Conservation (phyloP, 2,797 vertebrate species). For the Phrynocephalus forsythii region DNA sequence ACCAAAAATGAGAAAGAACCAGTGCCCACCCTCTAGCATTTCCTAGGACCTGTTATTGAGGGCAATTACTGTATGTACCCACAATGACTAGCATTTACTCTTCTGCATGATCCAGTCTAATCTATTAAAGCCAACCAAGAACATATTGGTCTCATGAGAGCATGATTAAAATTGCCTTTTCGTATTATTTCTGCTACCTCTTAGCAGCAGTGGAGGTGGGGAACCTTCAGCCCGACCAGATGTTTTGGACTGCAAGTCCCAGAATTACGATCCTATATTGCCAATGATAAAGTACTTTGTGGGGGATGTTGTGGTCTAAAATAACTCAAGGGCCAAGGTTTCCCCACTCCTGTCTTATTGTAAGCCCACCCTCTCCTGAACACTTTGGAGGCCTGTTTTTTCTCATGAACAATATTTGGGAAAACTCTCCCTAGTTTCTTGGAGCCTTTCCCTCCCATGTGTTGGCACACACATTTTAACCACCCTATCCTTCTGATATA, state of each 20-base stretch:
- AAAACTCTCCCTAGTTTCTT: not conserved
- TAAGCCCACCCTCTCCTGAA: not conserved
- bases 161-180: not conserved
- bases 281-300: too few relatives aligned
- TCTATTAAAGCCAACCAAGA: not conserved
- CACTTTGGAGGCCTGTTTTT: not conserved
- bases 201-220: too few relatives aligned
- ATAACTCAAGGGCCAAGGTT: too few relatives aligned
- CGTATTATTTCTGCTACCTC: not conserved
- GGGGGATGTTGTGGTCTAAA: too few relatives aligned
- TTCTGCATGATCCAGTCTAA: not conserved
- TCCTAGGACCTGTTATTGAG: not conserved
- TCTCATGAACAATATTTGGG: too few relatives aligned
- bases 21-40: not conserved
- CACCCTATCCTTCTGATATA: not conserved
- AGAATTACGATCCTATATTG: too few relatives aligned
- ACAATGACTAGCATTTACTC: not conserved
- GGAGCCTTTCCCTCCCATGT: not conserved
- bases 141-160: not conserved
- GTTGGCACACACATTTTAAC: not conserved
- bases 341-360: not conserved
- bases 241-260: too few relatives aligned
- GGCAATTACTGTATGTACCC: not conserved
- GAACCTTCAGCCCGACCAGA: too few relatives aligned
- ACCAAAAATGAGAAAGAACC: not conserved